Conservation (phyloP, 2,797 vertebrate genomes). For the Prionace glauca region DNA sequence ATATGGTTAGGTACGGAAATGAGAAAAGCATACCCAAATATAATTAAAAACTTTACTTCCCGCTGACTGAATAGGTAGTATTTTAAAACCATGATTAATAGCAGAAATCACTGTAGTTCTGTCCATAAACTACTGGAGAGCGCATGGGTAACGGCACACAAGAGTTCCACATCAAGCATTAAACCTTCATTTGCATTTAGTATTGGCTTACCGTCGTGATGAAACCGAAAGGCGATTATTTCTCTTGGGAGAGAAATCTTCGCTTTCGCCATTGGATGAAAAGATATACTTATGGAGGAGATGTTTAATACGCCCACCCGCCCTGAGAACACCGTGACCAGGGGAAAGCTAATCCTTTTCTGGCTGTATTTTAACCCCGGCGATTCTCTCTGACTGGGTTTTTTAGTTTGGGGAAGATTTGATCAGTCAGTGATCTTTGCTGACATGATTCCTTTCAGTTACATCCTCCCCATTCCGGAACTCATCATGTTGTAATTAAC, state of each 20-base stretch:
- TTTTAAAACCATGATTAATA: background rate
- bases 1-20: background rate
- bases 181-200: background rate
- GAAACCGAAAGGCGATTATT: background rate
- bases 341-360: background rate
- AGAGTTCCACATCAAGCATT: background rate
- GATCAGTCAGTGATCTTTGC: background rate
- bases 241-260: background rate
- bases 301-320: background rate
- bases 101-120: background rate
- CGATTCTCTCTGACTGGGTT: background rate
- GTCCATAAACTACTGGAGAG: background rate
- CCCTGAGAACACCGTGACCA: background rate
- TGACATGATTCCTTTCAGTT: background rate
- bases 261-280: background rate
- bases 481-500: conserved; percentile 25
- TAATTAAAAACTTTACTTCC: background rate
- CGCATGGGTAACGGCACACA: too few species aligned
- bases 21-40: background rate
- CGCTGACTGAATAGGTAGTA: background rate
- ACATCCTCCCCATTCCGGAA: background rate
- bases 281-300: background rate
- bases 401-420: background rate
- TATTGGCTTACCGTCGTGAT: background rate
- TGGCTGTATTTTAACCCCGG: background rate